Percentiles rank a stretch among this genome's conserved stretches.
phyloP scores from a whole-genome alignment of 1,140 invertebrate genomes.

The Neelides sp. region DNA sequence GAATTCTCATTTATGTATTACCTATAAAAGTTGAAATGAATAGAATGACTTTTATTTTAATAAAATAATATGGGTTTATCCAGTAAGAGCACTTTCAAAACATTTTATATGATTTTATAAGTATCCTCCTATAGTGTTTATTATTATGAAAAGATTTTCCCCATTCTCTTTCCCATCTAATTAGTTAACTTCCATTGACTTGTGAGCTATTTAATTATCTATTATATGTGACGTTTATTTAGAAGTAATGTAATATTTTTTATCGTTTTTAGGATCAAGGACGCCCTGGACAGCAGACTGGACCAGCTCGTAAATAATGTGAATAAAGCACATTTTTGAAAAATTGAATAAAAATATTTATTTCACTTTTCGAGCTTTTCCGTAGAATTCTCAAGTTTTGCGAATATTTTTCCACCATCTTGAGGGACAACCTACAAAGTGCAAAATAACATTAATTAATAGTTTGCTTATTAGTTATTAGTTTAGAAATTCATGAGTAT shows the following conservation, averaged over 20 bases:
- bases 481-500: no score
- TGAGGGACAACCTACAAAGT: no score
- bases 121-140: neutral
- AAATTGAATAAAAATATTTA: no score
- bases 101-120: neutral
- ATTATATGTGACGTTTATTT: neutral
- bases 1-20: neutral
- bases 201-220: neutral
- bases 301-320: no score
- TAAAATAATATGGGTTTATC: neutral
- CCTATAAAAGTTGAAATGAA: neutral
- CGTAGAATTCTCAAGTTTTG: no score
- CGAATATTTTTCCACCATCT: no score
- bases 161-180: neutral
- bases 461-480: no score
- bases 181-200: neutral
- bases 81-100: neutral
- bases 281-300: constrained; percentile 4
- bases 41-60: neutral
- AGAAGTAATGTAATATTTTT: neutral
- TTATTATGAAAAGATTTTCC: neutral
- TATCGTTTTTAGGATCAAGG: constrained; percentile 9
- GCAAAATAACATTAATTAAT: no score
- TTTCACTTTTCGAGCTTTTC: no score
- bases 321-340: no score